Percentiles rank a stretch among this genome's conserved stretches.
These are phyloP conservation scores for Florisuga fusca DNA, from an alignment of 2,797 vertebrate species.

Conservation along the genomic window DNA sequence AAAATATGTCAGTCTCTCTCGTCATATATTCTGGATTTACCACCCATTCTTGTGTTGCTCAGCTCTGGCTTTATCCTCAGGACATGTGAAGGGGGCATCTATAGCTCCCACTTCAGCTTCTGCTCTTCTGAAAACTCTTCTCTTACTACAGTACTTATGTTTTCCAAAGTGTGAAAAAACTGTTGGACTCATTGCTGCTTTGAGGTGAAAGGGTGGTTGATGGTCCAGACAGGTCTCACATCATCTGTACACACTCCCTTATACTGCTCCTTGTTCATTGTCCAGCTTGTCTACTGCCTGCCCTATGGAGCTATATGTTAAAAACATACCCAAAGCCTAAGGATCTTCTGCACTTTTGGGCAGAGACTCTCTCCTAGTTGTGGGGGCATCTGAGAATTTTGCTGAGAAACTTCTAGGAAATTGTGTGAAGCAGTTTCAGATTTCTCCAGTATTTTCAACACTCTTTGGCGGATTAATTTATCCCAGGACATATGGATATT, in stretches of 20 bases:
- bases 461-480: not conserved
- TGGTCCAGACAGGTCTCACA: not conserved
- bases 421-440: not conserved
- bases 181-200: not conserved
- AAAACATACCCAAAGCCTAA: not conserved
- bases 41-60: not conserved
- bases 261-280: not conserved
- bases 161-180: not conserved
- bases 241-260: fast-evolving
- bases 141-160: not conserved
- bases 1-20: not conserved
- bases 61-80: not conserved
- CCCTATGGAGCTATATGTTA: fast-evolving
- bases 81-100: not conserved
- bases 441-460: not conserved
- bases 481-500: not conserved
- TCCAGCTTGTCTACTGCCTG: not conserved
- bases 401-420: not conserved
- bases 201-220: not conserved
- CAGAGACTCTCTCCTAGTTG: not conserved
- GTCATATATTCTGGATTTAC: not conserved
- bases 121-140: not conserved
- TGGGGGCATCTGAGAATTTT: not conserved
- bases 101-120: not conserved
- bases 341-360: not conserved